Conservation (phyloP, 2,797 vertebrate species). For the Propithecus perrieri region DNA sequence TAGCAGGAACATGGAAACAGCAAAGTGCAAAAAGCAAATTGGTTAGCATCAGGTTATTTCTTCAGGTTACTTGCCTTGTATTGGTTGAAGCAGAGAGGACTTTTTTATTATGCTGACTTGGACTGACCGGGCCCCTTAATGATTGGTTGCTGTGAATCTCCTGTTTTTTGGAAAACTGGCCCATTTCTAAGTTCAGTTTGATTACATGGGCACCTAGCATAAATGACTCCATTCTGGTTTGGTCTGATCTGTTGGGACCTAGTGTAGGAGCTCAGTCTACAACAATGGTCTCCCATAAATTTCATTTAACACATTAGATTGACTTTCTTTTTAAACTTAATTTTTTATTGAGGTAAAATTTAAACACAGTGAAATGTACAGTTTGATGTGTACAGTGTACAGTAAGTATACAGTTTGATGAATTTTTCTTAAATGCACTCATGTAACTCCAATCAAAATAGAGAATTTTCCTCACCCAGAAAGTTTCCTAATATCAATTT, state of each 20-base stretch:
- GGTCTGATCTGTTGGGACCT: not conserved
- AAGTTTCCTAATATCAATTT: not conserved
- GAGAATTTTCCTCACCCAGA: not conserved
- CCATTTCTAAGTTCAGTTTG: not conserved
- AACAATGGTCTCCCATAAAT: not conserved
- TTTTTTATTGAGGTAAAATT: slow-evolving; percentile 25
- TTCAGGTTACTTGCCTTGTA: not conserved
- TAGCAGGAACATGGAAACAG: not conserved
- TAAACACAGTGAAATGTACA: not conserved
- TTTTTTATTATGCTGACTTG: not conserved
- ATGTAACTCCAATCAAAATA: not conserved
- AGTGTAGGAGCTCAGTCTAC: not conserved
- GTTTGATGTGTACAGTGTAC: no score
- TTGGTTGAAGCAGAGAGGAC: not conserved
- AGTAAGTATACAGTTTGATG: slow-evolving; percentile 4
- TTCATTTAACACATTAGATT: not conserved
- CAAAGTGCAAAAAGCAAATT: not conserved
- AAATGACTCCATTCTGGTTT: not conserved
- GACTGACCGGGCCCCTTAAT: not conserved
- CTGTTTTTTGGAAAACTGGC: not conserved
- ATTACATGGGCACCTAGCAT: not conserved
- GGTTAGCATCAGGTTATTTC: not conserved
- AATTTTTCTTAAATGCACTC: not conserved
- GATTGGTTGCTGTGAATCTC: not conserved
- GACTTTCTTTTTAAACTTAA: not conserved